Evolutionary conservation across 1,140 invertebrate species (phyloP).

Genomic region (Spodoptera litura): DNA sequence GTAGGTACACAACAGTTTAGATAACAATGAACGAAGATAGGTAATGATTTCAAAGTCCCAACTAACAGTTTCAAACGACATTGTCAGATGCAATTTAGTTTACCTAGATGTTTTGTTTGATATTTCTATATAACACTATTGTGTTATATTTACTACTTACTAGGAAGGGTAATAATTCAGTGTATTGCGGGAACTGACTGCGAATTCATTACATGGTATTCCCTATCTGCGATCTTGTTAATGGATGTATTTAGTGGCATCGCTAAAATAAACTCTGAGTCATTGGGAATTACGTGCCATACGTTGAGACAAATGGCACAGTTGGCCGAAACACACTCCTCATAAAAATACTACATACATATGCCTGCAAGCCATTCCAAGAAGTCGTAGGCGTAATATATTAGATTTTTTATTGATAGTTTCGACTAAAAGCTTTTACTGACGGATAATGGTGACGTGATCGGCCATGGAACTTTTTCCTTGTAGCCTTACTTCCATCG

Average conservation of each 20-base stretch:
- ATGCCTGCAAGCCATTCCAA: too few relatives aligned
- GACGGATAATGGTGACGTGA: too few relatives aligned
- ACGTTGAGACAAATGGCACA: background rate
- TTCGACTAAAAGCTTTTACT: too few relatives aligned
- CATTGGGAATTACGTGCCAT: background rate
- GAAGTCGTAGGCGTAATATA: too few relatives aligned
- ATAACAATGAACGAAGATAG: too few relatives aligned
- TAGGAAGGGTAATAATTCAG: background rate
- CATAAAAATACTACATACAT: too few relatives aligned
- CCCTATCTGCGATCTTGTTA: slow-evolving; percentile 24
- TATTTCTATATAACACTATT: background rate
- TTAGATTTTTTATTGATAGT: too few relatives aligned
- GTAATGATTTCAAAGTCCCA: background rate
- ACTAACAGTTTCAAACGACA: background rate
- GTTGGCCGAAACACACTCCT: too few relatives aligned
- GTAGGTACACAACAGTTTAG: too few relatives aligned
- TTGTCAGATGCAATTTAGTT: background rate
- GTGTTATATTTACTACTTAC: background rate
- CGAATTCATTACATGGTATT: slow-evolving; percentile 12
- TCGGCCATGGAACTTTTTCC: too few relatives aligned
- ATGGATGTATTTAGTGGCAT: slow-evolving; percentile 1
- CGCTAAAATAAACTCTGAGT: slow-evolving; percentile 19
- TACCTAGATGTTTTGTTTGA: background rate
- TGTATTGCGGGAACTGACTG: background rate
- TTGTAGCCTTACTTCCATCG: too few relatives aligned